Conservation (phyloP, 2,113 vertebrate genomes). For the Anoura caudifer region DNA sequence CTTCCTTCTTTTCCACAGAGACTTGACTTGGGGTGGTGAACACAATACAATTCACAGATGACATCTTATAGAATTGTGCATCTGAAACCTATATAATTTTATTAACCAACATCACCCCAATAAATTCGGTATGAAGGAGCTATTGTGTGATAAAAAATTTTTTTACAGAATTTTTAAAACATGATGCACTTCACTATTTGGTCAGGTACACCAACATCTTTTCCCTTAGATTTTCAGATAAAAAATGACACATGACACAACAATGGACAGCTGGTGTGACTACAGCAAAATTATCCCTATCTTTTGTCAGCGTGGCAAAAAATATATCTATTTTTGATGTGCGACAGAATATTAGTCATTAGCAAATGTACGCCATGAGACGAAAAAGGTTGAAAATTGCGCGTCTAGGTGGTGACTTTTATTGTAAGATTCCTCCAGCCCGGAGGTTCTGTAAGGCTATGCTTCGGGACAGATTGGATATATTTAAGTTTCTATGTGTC, state of each 20-base stretch:
- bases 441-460: not conserved
- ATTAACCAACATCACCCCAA: no score
- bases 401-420: not conserved
- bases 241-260: not conserved
- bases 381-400: not conserved
- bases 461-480: not conserved
- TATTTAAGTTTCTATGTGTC: not conserved
- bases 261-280: not conserved
- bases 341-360: not conserved
- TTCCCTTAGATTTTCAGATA: not conserved
- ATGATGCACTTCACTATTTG: not conserved
- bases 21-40: no score
- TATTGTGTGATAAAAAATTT: no score
- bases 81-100: no score
- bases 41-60: no score
- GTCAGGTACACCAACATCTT: not conserved
- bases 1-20: no score
- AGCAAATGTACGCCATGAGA: not conserved
- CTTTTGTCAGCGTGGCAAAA: not conserved
- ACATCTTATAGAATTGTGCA: no score
- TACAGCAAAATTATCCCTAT: not conserved
- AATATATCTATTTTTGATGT: not conserved
- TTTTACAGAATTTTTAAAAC: no score
- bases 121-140: no score
- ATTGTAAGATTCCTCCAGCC: not conserved